Conservation (phyloP, 2,797 vertebrate species). For the Lates japonicus region DNA sequence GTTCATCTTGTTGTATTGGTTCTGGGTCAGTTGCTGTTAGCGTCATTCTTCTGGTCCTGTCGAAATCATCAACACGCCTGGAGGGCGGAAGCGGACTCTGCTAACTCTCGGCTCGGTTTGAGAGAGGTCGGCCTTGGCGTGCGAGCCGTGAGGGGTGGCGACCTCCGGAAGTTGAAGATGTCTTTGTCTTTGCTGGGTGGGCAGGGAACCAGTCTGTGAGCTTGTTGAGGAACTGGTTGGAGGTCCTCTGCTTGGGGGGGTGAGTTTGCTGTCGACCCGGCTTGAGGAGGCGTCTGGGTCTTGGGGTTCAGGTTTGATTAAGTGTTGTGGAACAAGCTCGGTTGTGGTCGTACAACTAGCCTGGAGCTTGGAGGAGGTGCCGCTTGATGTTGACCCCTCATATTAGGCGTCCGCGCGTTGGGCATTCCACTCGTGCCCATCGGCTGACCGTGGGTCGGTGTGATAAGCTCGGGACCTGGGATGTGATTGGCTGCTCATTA, state of each 20-base stretch:
- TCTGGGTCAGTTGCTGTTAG: slow-evolving; percentile 98
- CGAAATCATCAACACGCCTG: slow-evolving; percentile 63
- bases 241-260: slow-evolving; percentile 66
- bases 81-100: slow-evolving; percentile 75
- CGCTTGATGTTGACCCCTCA: slow-evolving; percentile 62
- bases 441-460: slow-evolving; percentile 49
- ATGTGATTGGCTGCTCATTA: slow-evolving; percentile 69
- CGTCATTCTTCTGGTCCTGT: slow-evolving; percentile 92
- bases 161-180: slow-evolving; percentile 59
- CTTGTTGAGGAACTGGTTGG: slow-evolving; percentile 78
- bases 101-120: slow-evolving; percentile 82
- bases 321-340: slow-evolving; percentile 61
- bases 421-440: slow-evolving; percentile 71
- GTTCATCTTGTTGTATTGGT: slow-evolving; percentile 95
- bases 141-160: slow-evolving; percentile 65
- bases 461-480: slow-evolving; percentile 39
- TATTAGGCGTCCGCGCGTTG: slow-evolving; percentile 61
- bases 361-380: slow-evolving; percentile 80
- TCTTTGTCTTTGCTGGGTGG: slow-evolving; percentile 74
- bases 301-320: slow-evolving; percentile 48
- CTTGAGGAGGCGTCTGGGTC: slow-evolving; percentile 37
- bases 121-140: too few species aligned
- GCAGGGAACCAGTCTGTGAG: slow-evolving; percentile 79
- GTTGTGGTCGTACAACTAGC: slow-evolving; percentile 80
- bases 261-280: slow-evolving; percentile 53